Evolutionary conservation across 1,140 invertebrate genomes (phyloP).

Genomic region (Lethocerus indicus): DNA sequence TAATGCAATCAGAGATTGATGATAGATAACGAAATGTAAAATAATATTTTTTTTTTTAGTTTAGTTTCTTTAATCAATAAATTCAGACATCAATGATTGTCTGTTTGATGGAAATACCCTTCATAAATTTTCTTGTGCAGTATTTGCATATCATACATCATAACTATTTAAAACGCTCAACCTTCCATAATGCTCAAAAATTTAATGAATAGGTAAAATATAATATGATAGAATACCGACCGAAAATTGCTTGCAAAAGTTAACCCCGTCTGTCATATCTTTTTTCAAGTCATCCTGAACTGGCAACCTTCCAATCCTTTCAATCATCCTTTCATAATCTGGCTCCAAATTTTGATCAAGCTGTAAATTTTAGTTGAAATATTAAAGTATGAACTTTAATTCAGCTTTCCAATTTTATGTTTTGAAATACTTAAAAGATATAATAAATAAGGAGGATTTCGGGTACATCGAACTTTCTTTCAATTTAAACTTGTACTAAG

Average conservation of each 20-base stretch:
- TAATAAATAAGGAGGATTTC: too few relatives aligned
- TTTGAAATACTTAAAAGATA: not conserved
- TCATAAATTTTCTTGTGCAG: too few relatives aligned
- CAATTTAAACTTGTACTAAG: not conserved
- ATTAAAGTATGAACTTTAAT: constrained; percentile 2
- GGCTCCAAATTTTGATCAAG: constrained; percentile 35
- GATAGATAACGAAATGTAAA: too few relatives aligned
- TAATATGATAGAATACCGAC: constrained; percentile 23
- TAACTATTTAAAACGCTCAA: too few relatives aligned
- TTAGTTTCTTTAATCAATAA: not conserved
- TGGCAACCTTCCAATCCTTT: constrained; percentile 35
- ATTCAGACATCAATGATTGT: not conserved
- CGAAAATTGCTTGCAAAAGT: constrained; percentile 44
- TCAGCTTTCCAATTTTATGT: not conserved
- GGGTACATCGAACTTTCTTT: too few relatives aligned
- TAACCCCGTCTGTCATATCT: constrained; percentile 41
- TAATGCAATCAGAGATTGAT: not conserved
- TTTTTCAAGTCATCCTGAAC: constrained; percentile 35
- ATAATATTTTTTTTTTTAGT: not conserved
- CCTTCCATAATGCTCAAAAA: too few relatives aligned
- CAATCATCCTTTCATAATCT: constrained; percentile 38
- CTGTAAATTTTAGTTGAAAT: constrained; percentile 13
- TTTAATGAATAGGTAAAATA: not conserved
- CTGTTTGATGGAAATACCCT: not conserved
- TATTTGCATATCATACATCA: too few relatives aligned